Conservation (phyloP, 2,113 vertebrate species). For the Pleuronectes platessa region DNA sequence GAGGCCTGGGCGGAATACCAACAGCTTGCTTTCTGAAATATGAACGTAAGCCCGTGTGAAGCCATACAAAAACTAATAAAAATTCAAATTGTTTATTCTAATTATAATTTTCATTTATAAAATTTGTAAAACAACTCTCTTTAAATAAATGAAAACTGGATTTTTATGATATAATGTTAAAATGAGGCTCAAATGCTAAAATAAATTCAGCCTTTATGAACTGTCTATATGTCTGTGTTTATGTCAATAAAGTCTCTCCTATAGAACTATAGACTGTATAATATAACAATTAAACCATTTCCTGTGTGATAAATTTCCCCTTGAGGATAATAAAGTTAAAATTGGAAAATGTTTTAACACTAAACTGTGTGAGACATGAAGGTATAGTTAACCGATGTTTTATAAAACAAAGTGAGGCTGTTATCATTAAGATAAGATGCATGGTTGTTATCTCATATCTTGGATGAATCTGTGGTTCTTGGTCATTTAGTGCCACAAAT, state of each 20-base stretch:
- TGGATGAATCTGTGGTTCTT: background rate
- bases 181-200: no score
- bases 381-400: background rate
- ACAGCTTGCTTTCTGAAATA: background rate
- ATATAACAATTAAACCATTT: no score
- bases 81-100: no score
- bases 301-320: background rate
- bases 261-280: background rate
- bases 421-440: no score
- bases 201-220: no score
- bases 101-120: no score
- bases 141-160: background rate
- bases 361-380: slow-evolving; percentile 11
- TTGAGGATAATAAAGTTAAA: background rate
- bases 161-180: no score
- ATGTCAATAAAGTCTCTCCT: background rate
- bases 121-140: no score
- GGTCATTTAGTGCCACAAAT: background rate
- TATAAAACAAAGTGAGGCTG: background rate
- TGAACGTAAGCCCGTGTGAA: background rate
- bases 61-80: no score
- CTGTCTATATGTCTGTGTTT: no score
- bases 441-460: background rate
- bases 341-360: slow-evolving; percentile 3
- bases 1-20: background rate